Base-by-base conservation (phyloP, 2,113 vertebrate genomes). In the Marcusenius ussheri region DNA sequence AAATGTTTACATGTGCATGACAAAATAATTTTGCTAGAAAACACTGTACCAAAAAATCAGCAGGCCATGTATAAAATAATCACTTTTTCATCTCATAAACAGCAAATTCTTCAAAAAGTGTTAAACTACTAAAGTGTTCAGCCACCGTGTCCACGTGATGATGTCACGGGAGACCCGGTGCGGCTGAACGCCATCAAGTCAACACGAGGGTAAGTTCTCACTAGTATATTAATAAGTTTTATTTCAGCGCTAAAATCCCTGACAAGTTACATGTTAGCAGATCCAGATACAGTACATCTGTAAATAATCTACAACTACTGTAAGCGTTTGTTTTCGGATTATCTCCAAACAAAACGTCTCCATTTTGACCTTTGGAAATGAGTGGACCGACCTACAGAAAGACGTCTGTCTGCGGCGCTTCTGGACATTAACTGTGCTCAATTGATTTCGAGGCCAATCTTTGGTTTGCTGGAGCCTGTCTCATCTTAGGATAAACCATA, bases 21-120 rank as follows among this genome's bases (percentile, higher is more conserved):
- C 98, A 99, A 99, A 99, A 98, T 99, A 99, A 99, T 98, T 99
- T 98, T 98, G 98, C 98, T 99, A 99, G 98, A 99, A 99, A 99
- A 99, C 98, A 99, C 97, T 98, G 98, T 99, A 99, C 98, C 98
- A 98, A 99, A 80, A 95, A 98, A 98, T 99, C 98, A 99, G 98
- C 98, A 99, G 98, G 98, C 98, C 98, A 98, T 99, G 98, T 99
- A 99, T 97, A 99, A 99, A 98, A 98, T 97, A 98, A 99, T 98
- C 93, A 94, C 97, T 97, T 91, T 97, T 95, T 94, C 91, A 92
- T 96, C 94, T 95, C 94, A 96, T 98, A 98, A 98, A 99, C 98
- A 99, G 98, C 97, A 98, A 99, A 98, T 99, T 99, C 97, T 98
- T 96, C 97, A 98, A 98, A 98, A 98, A 99, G 97, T 98, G 96